Percentiles rank a stretch among this genome's conserved stretches.
Conservation (phyloP, 2,797 vertebrate species). For the Notoglanidium macrostoma region DNA sequence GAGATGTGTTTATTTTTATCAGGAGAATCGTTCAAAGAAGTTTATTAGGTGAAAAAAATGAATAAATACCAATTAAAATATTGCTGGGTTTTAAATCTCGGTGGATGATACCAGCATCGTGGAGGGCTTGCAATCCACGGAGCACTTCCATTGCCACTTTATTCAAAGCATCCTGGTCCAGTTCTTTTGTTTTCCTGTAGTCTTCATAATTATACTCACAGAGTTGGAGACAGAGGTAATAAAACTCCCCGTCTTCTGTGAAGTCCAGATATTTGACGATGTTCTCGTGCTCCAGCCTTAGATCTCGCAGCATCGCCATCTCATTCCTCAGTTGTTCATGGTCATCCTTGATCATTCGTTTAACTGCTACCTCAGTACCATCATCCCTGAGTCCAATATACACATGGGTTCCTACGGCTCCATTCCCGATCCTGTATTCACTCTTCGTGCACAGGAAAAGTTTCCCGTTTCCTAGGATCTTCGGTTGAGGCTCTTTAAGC, state of each 20-base stretch:
- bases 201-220: slow-evolving; percentile 44
- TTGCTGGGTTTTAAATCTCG: slow-evolving; percentile 52
- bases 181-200: not conserved
- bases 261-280: slow-evolving; percentile 49
- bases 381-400: slow-evolving; percentile 49
- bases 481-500: not conserved
- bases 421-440: slow-evolving; percentile 38
- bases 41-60: not conserved
- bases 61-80: slow-evolving; percentile 52
- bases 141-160: slow-evolving; percentile 29
- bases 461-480: not conserved
- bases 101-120: slow-evolving; percentile 33
- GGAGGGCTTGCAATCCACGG: slow-evolving; percentile 39
- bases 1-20: too few relatives aligned
- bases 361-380: slow-evolving; percentile 55
- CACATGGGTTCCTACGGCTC: slow-evolving; percentile 14
- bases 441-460: not conserved
- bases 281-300: slow-evolving; percentile 31
- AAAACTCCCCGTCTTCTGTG: slow-evolving; percentile 35
- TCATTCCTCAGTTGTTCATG: slow-evolving; percentile 34
- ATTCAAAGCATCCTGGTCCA: not conserved
- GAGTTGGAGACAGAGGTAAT: slow-evolving; percentile 47
- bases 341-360: slow-evolving; percentile 25
- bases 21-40: not conserved
- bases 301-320: not conserved